These are phyloP conservation scores for Teleogryllus oceanicus DNA, from an alignment of 2,888 invertebrate species.

Conservation along the genomic window DNA sequence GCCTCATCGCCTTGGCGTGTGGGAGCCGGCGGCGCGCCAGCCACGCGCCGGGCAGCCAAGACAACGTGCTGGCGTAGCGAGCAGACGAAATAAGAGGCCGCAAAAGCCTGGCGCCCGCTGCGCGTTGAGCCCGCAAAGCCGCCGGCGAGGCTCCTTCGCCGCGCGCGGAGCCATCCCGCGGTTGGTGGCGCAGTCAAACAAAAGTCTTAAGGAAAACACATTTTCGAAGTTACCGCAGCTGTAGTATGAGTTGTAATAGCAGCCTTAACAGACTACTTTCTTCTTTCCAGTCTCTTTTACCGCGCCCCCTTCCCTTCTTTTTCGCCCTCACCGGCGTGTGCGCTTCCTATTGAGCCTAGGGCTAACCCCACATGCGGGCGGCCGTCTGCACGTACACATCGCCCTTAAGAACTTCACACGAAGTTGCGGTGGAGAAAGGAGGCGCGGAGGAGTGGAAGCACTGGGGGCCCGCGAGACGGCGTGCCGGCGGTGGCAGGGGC, in stretches of 20 bases:
- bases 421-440: neutral
- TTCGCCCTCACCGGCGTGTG: neutral
- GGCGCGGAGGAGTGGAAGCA: neutral
- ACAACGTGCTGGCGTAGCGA: neutral
- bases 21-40: too few species aligned
- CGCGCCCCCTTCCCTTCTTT: neutral
- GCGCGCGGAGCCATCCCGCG: neutral
- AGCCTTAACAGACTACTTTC: neutral
- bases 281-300: neutral
- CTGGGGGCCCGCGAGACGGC: neutral
- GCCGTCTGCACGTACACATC: neutral
- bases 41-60: neutral
- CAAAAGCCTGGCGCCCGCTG: neutral
- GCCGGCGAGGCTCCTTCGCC: neutral
- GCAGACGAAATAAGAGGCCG: neutral
- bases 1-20: too few species aligned
- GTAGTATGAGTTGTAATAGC: conserved; percentile 18
- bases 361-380: neutral
- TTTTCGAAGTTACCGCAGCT: conserved; percentile 18
- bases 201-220: conserved; percentile 4
- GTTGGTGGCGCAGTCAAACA: conserved; percentile 7
- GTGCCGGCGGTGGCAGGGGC: neutral
- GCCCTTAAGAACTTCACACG: conserved; percentile 3
- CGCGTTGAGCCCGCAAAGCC: neutral
- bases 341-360: neutral